Base-by-base conservation (phyloP, 2,888 invertebrate genomes). In the Hipparchia sbordonii region DNA sequence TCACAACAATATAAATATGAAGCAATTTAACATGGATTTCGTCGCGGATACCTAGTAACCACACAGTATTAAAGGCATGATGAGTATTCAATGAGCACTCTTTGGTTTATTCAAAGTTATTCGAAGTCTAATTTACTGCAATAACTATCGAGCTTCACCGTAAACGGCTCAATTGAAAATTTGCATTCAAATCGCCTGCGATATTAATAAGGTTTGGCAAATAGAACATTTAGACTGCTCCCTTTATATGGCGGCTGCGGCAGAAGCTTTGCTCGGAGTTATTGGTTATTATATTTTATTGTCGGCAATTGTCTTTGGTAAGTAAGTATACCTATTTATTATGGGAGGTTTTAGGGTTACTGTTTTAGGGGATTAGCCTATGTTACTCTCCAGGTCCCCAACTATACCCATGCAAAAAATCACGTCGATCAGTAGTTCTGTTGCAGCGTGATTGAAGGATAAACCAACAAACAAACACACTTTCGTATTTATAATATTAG, bases 131-230 rank as follows among this genome's bases (percentile, higher is more conserved):
- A 83, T 84, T 83, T 82, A 80, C 79, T 76, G 79, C 81, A 79
- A 81, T 82, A 81, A 81, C 77, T 65, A 65, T 79, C 77, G 78
- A 77, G 75, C 59, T 62, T 77, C 56, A 71, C 83, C 82, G 77
- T 83, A 83, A 81, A 82, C 75, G 83, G 84, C 80, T 84, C 83
- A 83, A 84, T 84, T 80, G 82, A 62, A 76, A 74, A 77, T 81
- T 80, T 78, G 76, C 78, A 83, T 82, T 79, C 77, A 80, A 82
- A 81, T 79, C 69, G 77, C 46, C 72, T n/a, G 72, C 67, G 62
- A 62, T 70, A 74, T 67, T 67, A 72, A 74, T 74, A 70, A 60
- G 65, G 72, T 76, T 73, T 75, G 77, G 67, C 77, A 74, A 76
- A 76, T 72, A 39, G 72, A 69, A 52, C 69, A 39, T 69, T 69